A percentile compares a stretch with the other conserved stretches of the same genome.
These are phyloP conservation scores for Rhagium mordax DNA, from an alignment of 2,888 invertebrate genomes.

Conservation along the genomic window DNA sequence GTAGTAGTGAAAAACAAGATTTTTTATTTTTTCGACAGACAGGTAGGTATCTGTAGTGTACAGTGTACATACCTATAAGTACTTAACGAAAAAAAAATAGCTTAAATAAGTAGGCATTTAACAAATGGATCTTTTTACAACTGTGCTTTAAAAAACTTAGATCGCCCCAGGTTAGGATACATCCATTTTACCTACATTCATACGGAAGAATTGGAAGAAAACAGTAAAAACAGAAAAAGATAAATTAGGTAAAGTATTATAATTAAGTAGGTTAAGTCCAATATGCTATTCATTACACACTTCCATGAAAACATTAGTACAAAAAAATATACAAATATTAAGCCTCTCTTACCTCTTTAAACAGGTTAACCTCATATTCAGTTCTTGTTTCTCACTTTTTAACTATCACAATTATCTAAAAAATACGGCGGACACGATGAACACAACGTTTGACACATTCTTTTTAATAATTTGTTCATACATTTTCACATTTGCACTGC, in stretches of 20 bases:
- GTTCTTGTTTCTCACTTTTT: slow-evolving; percentile 38
- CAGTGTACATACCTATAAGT: too few relatives aligned
- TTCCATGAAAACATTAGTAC: not conserved
- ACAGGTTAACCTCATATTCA: slow-evolving; percentile 60
- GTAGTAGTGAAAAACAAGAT: not conserved
- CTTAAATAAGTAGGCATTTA: not conserved
- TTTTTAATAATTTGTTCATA: slow-evolving; percentile 32
- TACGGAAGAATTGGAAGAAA: not conserved
- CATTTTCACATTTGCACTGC: slow-evolving; percentile 44
- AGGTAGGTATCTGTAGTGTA: not conserved
- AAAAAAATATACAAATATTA: not conserved
- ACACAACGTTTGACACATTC: slow-evolving; percentile 30
- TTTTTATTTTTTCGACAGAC: not conserved
- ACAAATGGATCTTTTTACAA: not conserved
- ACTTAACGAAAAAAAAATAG: too few relatives aligned
- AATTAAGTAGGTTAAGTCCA: not conserved
- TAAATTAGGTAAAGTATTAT: not conserved
- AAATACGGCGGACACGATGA: slow-evolving; percentile 20
- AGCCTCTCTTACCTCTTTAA: slow-evolving; percentile 57
- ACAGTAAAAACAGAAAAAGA: not conserved
- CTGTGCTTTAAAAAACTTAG: not conserved
- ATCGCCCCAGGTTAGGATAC: not conserved
- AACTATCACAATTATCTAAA: slow-evolving; percentile 27
- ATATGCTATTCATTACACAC: not conserved
- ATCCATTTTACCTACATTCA: not conserved